Evolutionary conservation across 2,113 vertebrate genomes (phyloP), one percentile per base, ranked within the genome.

Genomic region (Paradisaea rubra): DNA sequence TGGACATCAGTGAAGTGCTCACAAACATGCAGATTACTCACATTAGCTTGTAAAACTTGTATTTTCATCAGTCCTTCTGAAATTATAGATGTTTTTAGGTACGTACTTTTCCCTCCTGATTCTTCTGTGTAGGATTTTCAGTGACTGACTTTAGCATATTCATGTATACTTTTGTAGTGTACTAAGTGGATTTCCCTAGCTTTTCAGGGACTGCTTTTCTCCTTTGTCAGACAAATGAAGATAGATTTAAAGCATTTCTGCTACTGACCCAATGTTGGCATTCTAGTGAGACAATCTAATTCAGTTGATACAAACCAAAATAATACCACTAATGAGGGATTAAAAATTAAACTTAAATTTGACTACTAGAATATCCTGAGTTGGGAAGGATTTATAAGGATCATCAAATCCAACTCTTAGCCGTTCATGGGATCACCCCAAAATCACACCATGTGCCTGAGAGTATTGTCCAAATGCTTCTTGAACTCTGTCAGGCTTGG

Each of bases 11-110:
- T 19, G 8, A 42, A 94, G 91, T 56, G 63, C 81, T 90, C 63
- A 90, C 37, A 94, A 94, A 96, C 65, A 83, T 92, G 90, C 44
- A 93, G 83, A 96, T 97, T 93, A 88, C 86, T 95, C 53, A 7
- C 49, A 92, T 91, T 85, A 97, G 79, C 82, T 84, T 52, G 45
- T 69, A 54, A 86, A 97, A 86, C 72, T 92, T 71, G 35, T 22
- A 30, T 35, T 94, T 91, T 96, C 82, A 96, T 91, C 88, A 97
- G 82, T 76, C 82, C 84, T 93, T 86, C 81, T 61, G 30, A 88
- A 96, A 95, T 49, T 82, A 82, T 2, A 93, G 70, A 60, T 86
- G 53, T 81, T 90, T 96, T 90, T 57, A 66, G 22, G 60, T 49
- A 86, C 63, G 52, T 86, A 69, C 82, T 45, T 50, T 69, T 83